Percentiles rank a stretch among this genome's conserved stretches.
Conservation (phyloP, 2,113 vertebrate genomes). For the Urocolius indicus region DNA sequence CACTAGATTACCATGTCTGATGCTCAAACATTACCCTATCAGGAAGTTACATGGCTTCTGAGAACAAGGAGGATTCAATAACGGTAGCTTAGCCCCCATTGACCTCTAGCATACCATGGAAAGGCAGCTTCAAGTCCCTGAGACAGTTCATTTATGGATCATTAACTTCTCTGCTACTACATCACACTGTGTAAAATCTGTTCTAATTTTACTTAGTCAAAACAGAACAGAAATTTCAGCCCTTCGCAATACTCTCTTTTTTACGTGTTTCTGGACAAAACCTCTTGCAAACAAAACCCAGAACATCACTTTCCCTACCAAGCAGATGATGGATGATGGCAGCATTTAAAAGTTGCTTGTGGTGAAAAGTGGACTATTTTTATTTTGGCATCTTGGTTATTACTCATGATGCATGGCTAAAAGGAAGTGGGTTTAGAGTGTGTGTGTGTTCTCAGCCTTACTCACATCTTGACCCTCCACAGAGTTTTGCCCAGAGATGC, state of each 20-base stretch:
- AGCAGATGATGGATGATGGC: background rate
- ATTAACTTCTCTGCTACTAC: background rate
- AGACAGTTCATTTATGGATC: background rate
- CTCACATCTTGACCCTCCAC: background rate
- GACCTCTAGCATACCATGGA: background rate
- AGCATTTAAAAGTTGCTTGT: background rate
- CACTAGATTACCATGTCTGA: background rate
- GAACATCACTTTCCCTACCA: background rate
- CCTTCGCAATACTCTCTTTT: background rate
- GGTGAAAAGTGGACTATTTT: constrained; percentile 1
- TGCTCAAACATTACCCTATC: background rate
- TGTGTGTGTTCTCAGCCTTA: constrained; percentile 10
- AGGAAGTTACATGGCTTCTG: background rate
- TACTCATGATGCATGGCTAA: background rate
- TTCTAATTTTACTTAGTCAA: background rate
- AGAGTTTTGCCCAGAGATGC: background rate
- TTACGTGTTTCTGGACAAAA: background rate
- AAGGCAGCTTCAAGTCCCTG: background rate
- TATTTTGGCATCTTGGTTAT: constrained; percentile 10
- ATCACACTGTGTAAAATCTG: background rate
- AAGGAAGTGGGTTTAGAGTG: constrained; percentile 34
- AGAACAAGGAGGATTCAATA: background rate
- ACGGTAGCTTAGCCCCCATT: background rate
- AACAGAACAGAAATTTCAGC: background rate
- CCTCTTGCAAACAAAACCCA: background rate